A percentile compares a stretch with the other conserved stretches of the same genome.
Evolutionary conservation across 2,888 invertebrate species (phyloP).

Genomic region (Sisyra terminalis): DNA sequence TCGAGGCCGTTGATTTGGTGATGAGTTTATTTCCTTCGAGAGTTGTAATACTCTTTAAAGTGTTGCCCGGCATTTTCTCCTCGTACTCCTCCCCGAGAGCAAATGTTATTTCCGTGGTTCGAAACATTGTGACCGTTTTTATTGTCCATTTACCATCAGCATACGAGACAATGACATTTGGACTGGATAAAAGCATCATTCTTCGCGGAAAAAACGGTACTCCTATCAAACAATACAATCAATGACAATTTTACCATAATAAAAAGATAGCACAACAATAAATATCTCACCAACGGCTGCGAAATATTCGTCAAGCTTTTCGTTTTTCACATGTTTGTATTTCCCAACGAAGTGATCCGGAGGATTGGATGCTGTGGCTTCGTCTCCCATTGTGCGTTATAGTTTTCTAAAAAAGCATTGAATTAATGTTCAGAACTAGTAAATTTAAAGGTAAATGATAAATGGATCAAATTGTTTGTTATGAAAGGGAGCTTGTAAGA

Average conservation of each 20-base stretch:
- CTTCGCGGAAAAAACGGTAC: constrained; percentile 47
- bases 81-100: constrained; percentile 44
- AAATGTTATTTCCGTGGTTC: constrained; percentile 35
- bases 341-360: constrained; percentile 29
- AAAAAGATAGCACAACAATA: background rate
- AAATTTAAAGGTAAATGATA: too few relatives aligned
- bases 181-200: constrained; percentile 44
- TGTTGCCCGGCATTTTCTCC: constrained; percentile 41
- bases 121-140: constrained; percentile 35
- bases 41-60: constrained; percentile 35
- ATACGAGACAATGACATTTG: constrained; percentile 36
- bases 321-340: constrained; percentile 45
- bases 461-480: too few relatives aligned
- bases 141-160: constrained; percentile 35
- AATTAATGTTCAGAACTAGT: too few relatives aligned
- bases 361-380: too few relatives aligned
- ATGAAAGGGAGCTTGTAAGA: too few relatives aligned
- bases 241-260: background rate
- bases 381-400: too few relatives aligned
- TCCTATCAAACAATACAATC: constrained; percentile 31
- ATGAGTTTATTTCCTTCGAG: constrained; percentile 32
- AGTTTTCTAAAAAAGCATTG: too few relatives aligned
- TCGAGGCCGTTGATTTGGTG: constrained; percentile 24
- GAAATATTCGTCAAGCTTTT: constrained; percentile 48
- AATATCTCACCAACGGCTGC: constrained; percentile 35